Evolutionary conservation across 2,113 vertebrate species (phyloP), one percentile per base, ranked within the genome.

Genomic region (Proteles cristata): DNA sequence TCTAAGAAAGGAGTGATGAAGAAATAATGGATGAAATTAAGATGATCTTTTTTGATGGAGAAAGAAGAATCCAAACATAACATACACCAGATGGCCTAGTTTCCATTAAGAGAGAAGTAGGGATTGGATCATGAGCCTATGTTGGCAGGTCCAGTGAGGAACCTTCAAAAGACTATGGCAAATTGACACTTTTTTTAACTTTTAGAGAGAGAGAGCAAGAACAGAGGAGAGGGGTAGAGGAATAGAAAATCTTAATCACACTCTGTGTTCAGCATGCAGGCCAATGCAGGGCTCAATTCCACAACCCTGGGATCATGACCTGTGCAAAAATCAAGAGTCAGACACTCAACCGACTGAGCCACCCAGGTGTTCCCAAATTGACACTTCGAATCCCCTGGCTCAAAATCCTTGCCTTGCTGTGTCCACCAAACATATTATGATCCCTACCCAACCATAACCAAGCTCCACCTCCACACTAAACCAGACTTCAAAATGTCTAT

Each of bases 41-140:
- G 69, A 86, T 68, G 69, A 86, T 68, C 19, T 74, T 89, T 89
- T 88, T 58, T 69, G 26, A 12, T 33, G 55, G 16, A 69, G 39
- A 81, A 88, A 90, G 39, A 96, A 35, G 23, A 91, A 80, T 53
- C 92, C 66, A 86, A 90, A 48, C 31, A 35, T 16, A 71, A 71
- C 23, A 31, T 66, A 74, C 31, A 4, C 25, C 79, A 69, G 14
- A 14, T 65, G 17, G 4, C 48, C 19, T 89, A 0, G 5, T 85
- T 74, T 28, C 55, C 25, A 43, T 10, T 35, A 55, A 68, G 31
- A 74, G 48, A 39, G 4, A 17, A 45, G 39, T n/a, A 69, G 43
- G 5, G 3, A 39, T 5, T 55, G 15, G 10, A 66, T 48, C 39
- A 83, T 48, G 58, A 81, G 50, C 55, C 33, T 50, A 15, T 19